phyloP scores from a whole-genome alignment of 2,113 vertebrate species.

The Bos javanicus region DNA sequence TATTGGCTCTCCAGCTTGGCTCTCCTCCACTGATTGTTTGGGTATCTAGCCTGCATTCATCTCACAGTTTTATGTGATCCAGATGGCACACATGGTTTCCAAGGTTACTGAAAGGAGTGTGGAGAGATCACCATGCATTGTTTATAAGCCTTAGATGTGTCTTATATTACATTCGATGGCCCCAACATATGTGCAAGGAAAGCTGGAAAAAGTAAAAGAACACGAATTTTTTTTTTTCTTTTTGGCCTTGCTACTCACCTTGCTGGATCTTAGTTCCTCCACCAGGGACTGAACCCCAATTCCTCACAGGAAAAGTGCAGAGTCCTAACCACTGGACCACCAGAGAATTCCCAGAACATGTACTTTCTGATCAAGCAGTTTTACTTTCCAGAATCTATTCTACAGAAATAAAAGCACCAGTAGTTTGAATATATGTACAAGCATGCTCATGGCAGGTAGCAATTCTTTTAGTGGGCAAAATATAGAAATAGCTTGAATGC shows the following conservation, averaged over 20 bases:
- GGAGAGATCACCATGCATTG: not conserved
- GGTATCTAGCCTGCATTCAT: not conserved
- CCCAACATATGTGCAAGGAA: not conserved
- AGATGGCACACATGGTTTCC: not conserved
- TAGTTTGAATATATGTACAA: not conserved
- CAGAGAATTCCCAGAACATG: not conserved
- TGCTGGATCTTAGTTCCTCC: not conserved
- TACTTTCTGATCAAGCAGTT: not conserved
- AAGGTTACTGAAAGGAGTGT: not conserved
- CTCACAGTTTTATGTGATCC: not conserved
- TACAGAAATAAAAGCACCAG: not conserved
- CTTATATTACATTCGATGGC: not conserved
- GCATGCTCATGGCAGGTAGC: not conserved
- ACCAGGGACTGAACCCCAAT: not conserved
- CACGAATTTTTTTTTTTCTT: not conserved
- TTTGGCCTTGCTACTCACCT: not conserved
- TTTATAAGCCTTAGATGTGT: constrained; percentile 26
- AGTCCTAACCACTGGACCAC: not conserved
- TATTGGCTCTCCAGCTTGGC: not conserved
- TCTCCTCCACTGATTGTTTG: not conserved
- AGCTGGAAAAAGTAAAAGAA: not conserved
- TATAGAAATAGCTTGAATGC: not conserved
- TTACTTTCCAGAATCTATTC: constrained; percentile 6
- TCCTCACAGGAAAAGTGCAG: not conserved
- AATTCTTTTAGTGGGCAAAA: not conserved